Percentiles rank a stretch among this genome's conserved stretches.
These are phyloP conservation scores for Esox masquinongy DNA, from an alignment of 2,797 vertebrate genomes.

Conservation along the genomic window DNA sequence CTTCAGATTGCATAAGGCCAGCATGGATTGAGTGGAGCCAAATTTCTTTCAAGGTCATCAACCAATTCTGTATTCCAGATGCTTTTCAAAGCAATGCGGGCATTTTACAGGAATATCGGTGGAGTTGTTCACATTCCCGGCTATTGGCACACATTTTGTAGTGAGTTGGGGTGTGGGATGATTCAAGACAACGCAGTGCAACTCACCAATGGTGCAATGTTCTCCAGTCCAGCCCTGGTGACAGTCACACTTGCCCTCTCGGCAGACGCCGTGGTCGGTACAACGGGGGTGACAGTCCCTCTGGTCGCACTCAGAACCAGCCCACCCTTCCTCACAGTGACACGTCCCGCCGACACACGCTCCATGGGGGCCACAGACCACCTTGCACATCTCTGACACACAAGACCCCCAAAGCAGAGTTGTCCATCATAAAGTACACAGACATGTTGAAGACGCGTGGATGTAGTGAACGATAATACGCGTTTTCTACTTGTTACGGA, in stretches of 20 bases:
- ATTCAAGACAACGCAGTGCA: background rate
- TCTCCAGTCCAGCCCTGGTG: slow-evolving; percentile 98
- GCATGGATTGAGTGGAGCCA: background rate
- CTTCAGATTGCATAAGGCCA: background rate
- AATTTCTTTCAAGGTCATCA: background rate
- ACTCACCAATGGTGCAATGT: slow-evolving; percentile 97
- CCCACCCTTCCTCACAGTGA: slow-evolving; percentile 96
- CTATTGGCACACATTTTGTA: background rate
- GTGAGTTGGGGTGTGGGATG: background rate
- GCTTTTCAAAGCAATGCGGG: background rate
- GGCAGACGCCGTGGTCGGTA: slow-evolving; percentile 92
- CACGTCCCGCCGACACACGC: slow-evolving; percentile 91
- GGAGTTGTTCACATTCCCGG: background rate
- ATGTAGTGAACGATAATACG: background rate
- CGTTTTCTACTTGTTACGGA: background rate
- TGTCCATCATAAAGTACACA: background rate
- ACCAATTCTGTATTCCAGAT: background rate
- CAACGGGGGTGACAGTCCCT: slow-evolving; percentile 95
- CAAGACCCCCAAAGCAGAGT: slow-evolving; percentile 6
- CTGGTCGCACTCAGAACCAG: slow-evolving; percentile 86
- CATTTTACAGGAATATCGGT: background rate
- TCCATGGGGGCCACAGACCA: slow-evolving; percentile 90
- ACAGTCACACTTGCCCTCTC: slow-evolving; percentile 96
- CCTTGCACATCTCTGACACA: slow-evolving; percentile 85
- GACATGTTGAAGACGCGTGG: too few relatives aligned